phyloP scores from a whole-genome alignment of 2,888 invertebrate species.

The Timema podura region DNA sequence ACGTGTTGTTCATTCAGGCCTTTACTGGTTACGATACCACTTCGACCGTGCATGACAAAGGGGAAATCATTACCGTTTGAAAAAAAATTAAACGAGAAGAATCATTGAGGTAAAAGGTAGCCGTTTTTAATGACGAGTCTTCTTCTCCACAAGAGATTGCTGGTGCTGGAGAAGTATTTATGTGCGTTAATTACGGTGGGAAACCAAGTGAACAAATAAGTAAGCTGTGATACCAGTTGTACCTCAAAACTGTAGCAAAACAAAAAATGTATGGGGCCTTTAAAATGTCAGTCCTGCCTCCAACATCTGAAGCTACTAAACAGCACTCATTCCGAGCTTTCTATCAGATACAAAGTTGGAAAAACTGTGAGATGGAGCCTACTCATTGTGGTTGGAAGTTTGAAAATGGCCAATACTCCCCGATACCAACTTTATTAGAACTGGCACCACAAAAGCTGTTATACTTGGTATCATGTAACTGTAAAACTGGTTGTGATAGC shows the following conservation, averaged over 20 bases:
- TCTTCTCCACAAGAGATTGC: neutral
- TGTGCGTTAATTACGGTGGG: neutral
- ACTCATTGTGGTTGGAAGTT: slow-evolving; percentile 7
- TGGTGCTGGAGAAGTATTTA: neutral
- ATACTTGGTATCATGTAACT: slow-evolving; percentile 3
- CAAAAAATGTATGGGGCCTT: neutral
- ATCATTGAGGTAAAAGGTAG: neutral
- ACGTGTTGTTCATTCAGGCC: neutral
- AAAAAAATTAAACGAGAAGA: neutral
- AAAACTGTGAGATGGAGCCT: neutral
- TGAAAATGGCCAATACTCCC: slow-evolving; percentile 1
- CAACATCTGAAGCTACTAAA: slow-evolving; percentile 6
- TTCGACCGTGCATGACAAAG: neutral
- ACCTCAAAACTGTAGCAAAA: slow-evolving; percentile 6
- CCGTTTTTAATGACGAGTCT: neutral
- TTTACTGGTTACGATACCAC: neutral
- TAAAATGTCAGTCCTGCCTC: slow-evolving; percentile 7
- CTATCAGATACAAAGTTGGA: slow-evolving; percentile 10
- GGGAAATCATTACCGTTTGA: neutral
- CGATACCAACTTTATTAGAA: neutral
- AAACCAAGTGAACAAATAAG: neutral
- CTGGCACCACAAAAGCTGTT: slow-evolving; percentile 8
- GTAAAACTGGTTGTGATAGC: slow-evolving; percentile 4
- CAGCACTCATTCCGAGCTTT: slow-evolving; percentile 3
- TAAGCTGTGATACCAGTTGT: slow-evolving; percentile 5